Evolutionary conservation across 1,140 invertebrate species (phyloP), one percentile per base, ranked within the genome.

Genomic region (Bombus confusus): DNA sequence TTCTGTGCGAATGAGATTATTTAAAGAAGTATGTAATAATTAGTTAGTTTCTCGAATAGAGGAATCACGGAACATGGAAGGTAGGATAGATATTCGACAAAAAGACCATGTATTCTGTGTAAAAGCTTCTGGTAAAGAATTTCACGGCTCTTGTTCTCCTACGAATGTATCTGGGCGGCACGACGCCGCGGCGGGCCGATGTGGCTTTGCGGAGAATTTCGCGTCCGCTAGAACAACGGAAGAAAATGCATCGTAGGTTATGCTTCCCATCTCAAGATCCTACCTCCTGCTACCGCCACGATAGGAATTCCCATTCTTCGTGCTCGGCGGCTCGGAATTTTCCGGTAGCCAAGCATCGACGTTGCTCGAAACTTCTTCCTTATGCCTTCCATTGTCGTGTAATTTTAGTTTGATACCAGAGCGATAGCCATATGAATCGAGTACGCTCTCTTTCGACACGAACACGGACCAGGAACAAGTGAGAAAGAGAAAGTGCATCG

Each of bases 331-430:
- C 59, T 86, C 85, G 90, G 85, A 91, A 90, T 91, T 91, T 90
- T 90, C 77, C 90, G 74, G 86, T 80, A 71, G 69, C 66, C 77
- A 64, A 18, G 74, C 73, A 75, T 84, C 87, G 88, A 87, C 88
- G 77, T 80, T 76, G 87, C 62, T 64, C 76, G 57, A 85, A 89
- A 86, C 86, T 90, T 87, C 85, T 85, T 86, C 78, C 75, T 72
- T 62, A 28, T 22, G 52, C 34, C 69, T 12, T 28, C 28, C 86
- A 69, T 66, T 62, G 41, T 73, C 80, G 79, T 80, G 87, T 91
- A 92, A 91, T 92, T 92, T 91, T 78, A 87, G 85, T 91, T 92
- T 88, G 87, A 89, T 91, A 91, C 86, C 69, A 41, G 76, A 43
- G 86, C 87, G 71, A 86, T 86, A 89, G 80, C 84, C 88, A 52